These are phyloP conservation scores for Neolamprologus longior DNA, from an alignment of 2,113 vertebrate species.

Conservation along the genomic window DNA sequence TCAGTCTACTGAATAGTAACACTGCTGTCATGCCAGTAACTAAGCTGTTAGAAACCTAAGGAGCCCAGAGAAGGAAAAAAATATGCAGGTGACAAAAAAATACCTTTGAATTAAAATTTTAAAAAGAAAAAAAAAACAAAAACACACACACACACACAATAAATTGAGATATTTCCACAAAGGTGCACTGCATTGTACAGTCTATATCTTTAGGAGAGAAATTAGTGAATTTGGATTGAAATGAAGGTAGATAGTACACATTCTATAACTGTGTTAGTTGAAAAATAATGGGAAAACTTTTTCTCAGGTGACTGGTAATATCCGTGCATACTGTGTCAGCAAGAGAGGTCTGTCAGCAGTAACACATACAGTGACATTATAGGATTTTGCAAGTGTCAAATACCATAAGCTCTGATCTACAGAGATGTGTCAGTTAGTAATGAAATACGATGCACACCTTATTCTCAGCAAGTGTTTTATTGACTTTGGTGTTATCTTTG, in stretches of 20 bases:
- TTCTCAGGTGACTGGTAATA: not conserved
- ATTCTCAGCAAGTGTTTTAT: not conserved
- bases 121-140: too few relatives aligned
- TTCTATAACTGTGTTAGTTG: not conserved
- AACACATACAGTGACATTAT: not conserved
- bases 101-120: not conserved
- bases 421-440: not conserved
- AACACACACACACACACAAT: not conserved
- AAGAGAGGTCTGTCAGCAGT: not conserved
- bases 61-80: not conserved
- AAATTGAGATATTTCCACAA: not conserved
- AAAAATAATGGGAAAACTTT: not conserved
- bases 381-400: not conserved
- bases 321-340: not conserved
- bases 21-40: not conserved
- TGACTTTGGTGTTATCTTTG: not conserved
- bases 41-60: not conserved
- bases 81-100: not conserved
- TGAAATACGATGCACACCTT: not conserved
- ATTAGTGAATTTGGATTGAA: not conserved
- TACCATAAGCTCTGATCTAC: not conserved
- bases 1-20: not conserved
- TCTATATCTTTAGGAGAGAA: not conserved
- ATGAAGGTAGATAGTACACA: not conserved
- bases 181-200: not conserved